Conservation (phyloP, 2,113 vertebrate genomes). For the Sylvietta virens region DNA sequence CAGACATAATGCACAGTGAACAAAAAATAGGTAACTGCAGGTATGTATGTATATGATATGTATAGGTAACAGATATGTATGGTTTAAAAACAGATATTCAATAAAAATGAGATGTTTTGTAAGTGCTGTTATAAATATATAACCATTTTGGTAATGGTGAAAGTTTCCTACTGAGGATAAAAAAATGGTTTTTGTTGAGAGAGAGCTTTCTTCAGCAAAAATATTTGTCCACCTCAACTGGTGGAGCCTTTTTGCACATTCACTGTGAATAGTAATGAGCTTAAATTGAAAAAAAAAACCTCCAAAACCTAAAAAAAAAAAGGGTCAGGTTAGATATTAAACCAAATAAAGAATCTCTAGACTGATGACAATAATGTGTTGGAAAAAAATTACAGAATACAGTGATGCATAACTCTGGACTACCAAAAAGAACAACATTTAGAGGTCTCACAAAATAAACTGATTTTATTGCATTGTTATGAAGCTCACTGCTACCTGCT, state of each 20-base stretch:
- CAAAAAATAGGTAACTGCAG: neutral
- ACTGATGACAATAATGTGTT: neutral
- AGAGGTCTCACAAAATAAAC: neutral
- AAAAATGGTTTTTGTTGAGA: neutral
- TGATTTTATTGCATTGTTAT: neutral
- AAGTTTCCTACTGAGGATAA: neutral
- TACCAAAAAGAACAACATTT: neutral
- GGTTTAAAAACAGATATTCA: neutral
- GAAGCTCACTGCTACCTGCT: neutral
- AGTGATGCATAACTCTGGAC: neutral
- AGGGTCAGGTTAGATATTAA: neutral
- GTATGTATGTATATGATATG: too few relatives aligned
- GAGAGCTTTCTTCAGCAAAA: neutral
- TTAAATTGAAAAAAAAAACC: neutral
- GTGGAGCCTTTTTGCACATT: neutral
- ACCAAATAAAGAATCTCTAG: neutral
- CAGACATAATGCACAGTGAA: neutral
- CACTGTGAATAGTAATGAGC: neutral
- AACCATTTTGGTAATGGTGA: neutral
- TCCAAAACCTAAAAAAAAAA: neutral
- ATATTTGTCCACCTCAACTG: neutral
- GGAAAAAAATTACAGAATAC: neutral
- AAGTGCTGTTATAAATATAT: neutral
- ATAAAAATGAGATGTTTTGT: neutral
- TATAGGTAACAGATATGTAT: rapidly evolving